Base-by-base conservation (phyloP, 2,888 invertebrate genomes). In the Halictus quadricinctus region DNA sequence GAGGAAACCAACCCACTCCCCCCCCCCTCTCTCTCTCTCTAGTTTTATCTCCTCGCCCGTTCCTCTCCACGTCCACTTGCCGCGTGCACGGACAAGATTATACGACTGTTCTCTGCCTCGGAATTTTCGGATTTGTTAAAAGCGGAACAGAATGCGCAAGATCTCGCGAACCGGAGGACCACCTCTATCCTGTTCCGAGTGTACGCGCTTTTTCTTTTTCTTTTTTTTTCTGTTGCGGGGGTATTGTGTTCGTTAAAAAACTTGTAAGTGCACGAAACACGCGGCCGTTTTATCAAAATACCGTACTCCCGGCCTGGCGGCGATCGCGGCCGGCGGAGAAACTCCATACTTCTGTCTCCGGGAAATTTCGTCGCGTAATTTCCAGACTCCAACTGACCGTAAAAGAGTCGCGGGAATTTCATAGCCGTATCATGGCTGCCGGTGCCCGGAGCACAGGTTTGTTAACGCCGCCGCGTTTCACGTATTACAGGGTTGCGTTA, bases 51-150 rank as follows among this genome's bases (percentile, higher is more conserved):
- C n/a, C n/a, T 10, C 10, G 21, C 21, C 21, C 8, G 21, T 18
- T 21, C 13, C 54, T 54, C 54, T 25, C 13, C 5, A 4, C 41
- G 21, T 41, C 41, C 69, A 10, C 41, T 41, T 21, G 36, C 69
- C 4, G 69, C 41, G 43, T 41, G 43, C 70, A 70, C 5, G 70
- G 43, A 70, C 70, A 70, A 70, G 70, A 70, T 70, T 70, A 70
- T 70, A 43, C 70, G 69, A 70, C 70, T 43, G 70, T 70, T 70
- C 43, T 69, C 43, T 46, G 29, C 12, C 58, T 18, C 58, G 29
- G 74, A 81, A 70, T 82, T 82, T 58, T 64, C 41, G 76, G 72
- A 82, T 82, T 72, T 72, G 72, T 72, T 66, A 76, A 66, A 76
- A 72, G 76, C 25, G 41, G 48, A 72, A 72, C 70, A 41, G 48